Base-by-base conservation (phyloP, 2,797 vertebrate genomes). In the Hydrophis major region DNA sequence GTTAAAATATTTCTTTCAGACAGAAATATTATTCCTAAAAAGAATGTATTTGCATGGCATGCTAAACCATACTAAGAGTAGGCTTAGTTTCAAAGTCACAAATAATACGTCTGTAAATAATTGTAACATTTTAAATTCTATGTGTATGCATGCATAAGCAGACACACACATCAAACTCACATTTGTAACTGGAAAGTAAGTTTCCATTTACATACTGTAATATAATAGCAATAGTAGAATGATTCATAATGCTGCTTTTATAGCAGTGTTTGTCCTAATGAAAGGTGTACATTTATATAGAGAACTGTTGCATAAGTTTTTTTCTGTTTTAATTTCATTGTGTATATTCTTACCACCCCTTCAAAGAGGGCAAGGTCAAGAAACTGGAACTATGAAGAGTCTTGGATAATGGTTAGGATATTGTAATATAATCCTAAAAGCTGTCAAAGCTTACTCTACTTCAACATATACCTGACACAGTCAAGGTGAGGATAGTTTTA, bases 1-100 rank as follows among this genome's bases (percentile, higher is more conserved):
- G 83, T 63, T 87, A 69, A 56, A 92, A 32, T 22, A 50, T 55
- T 87, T 89, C 88, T 32, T 92, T 91, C 86, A n/a, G 37, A 94
- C 88, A 86, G 20, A 92, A 57, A 60, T 14, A 32, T 27, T 6
- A 11, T 92, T 91, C 28, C 90, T 61, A 53, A 86, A 93, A 56
- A 61, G 57, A 89, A 42, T 47, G 37, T 83, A 47, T 83, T 22
- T 78, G 74, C 74, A 47, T 83, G 74, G 11, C 20, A 42, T 78
- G 32, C 57, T 22, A 4, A 59, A 10, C n/a, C 32, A 47, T 12
- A 47, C 8, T 42, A 42, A 83, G 3, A 83, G 74, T 25, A 83
- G 7, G 25, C 37, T 83, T 47, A 83, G 74, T 83, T 47, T 83
- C 5, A 20, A 47, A 83, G 10, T 47, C 37, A 42, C 69, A 83